A percentile compares a stretch with the other conserved stretches of the same genome.
Evolutionary conservation across 2,113 vertebrate genomes (phyloP).

Genomic region (Morone saxatilis): DNA sequence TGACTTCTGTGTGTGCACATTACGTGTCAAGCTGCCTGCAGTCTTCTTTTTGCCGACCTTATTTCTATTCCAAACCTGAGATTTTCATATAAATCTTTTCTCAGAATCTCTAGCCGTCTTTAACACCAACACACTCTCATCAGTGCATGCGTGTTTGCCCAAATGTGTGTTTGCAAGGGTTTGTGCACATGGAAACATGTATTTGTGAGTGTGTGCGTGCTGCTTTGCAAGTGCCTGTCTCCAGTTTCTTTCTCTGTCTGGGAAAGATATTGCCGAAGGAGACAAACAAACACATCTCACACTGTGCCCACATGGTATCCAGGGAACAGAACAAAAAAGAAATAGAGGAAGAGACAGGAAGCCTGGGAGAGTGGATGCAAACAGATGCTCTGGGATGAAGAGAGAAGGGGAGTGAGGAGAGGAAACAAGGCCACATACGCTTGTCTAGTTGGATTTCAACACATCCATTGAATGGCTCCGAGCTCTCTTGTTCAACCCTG

Average conservation of each 20-base stretch:
- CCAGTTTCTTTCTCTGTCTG: conserved; percentile 29
- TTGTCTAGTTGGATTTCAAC: conserved; percentile 54
- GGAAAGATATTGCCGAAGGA: conserved; percentile 55
- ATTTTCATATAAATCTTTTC: conserved; percentile 30
- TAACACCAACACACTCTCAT: conserved; percentile 8
- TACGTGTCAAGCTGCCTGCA: background rate
- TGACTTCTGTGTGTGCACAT: background rate
- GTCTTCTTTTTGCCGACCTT: background rate
- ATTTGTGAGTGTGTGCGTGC: background rate
- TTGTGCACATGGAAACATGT: background rate
- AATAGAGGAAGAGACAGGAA: conserved; percentile 18
- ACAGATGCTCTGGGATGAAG: conserved; percentile 62
- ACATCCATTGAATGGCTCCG: conserved; percentile 31
- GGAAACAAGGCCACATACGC: conserved; percentile 51
- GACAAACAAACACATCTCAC: conserved; percentile 69
- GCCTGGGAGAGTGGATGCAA: conserved; percentile 47
- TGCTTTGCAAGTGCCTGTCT: conserved; percentile 11
- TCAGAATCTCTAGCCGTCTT: background rate
- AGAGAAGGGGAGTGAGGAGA: conserved; percentile 38
- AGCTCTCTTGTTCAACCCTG: conserved; percentile 24
- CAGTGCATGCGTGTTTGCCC: background rate
- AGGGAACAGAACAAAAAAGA: conserved; percentile 51
- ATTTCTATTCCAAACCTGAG: conserved; percentile 10
- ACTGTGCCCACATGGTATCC: conserved; percentile 65
- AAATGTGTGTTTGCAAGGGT: background rate